These are phyloP conservation scores for Maylandia zebra DNA, from an alignment of 2,113 vertebrate genomes.

Conservation along the genomic window DNA sequence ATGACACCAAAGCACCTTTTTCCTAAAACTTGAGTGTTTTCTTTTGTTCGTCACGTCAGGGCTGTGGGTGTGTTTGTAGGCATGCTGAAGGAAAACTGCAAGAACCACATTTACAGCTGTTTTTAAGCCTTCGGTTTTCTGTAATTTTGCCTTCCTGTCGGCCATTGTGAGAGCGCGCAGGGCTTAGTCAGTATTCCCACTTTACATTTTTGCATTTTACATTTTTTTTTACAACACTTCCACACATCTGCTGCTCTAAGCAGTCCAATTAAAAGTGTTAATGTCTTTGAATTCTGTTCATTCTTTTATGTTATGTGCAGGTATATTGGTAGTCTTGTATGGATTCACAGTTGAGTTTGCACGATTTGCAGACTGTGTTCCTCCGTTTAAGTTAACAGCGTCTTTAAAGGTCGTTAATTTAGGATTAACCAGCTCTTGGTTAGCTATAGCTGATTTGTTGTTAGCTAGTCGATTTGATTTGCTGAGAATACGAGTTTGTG, in stretches of 20 bases:
- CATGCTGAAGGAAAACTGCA: background rate
- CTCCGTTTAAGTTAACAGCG: background rate
- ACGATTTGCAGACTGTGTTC: background rate
- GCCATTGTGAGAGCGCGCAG: rapidly evolving
- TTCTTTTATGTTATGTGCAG: background rate
- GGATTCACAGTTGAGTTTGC: background rate
- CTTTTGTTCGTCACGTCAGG: background rate
- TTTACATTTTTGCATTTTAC: background rate
- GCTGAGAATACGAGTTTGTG: too few species aligned
- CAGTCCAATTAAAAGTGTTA: background rate
- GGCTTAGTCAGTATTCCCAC: background rate
- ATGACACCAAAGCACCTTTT: background rate
- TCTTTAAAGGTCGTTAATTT: background rate
- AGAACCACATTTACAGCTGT: background rate
- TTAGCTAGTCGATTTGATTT: background rate
- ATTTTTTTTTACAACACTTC: background rate
- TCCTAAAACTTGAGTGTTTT: background rate
- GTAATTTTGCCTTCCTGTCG: background rate
- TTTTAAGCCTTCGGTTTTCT: background rate
- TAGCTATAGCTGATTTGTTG: background rate
- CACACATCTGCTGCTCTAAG: background rate
- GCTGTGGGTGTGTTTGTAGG: background rate
- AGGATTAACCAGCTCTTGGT: background rate
- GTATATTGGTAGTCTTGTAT: background rate
- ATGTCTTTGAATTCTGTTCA: background rate